Evolutionary conservation across 2,888 invertebrate genomes (phyloP), one percentile per base, ranked within the genome.

Genomic region (Prenolepis imparis): DNA sequence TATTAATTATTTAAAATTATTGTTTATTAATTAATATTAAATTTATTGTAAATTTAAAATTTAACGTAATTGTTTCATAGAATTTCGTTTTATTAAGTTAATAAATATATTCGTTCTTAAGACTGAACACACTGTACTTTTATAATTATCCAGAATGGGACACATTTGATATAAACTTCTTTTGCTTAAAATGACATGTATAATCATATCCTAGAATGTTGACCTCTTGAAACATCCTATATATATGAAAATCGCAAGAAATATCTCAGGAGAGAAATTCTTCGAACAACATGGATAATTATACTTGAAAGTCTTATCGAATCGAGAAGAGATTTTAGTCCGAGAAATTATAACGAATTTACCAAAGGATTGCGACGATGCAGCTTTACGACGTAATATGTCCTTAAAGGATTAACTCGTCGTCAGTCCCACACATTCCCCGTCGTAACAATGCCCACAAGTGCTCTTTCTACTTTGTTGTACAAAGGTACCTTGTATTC

Each of bases 351-450:
- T 32, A 55, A 66, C 12, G 3, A 55, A 36, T 77, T 66, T 39
- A 77, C 39, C 8, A 18, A 44, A 61, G 36, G 9, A 41, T 72
- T 39, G 18, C 39, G 18, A 72, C 72, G 39, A 57, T 12, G 36
- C 8, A 32, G 32, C 73, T 73, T n/a, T 59, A 59, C n/a, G n/a
- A 18, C 61, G 61, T 63, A 52, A 63, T n/a, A n/a, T 52, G 48
- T 75, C 24, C 39, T 64, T 66, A 75, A 52, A 39, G 24, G n/a
- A 59, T 59, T 59, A 73, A 68, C 12, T 28, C n/a, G 8, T 9
- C 57, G 57, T 28, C 57, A 41, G 11, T 1, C 36, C n/a, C n/a
- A n/a, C n/a, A n/a, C 36, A 5, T 12, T 39, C 15, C 11, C 12
- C n/a, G 2, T 11, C 24, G 52, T 48, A 24, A 66, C n/a, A 32